Percentiles rank a stretch among this genome's conserved stretches.
These are phyloP conservation scores for Silurus glanis DNA, from an alignment of 2,113 vertebrate species.

Conservation along the genomic window DNA sequence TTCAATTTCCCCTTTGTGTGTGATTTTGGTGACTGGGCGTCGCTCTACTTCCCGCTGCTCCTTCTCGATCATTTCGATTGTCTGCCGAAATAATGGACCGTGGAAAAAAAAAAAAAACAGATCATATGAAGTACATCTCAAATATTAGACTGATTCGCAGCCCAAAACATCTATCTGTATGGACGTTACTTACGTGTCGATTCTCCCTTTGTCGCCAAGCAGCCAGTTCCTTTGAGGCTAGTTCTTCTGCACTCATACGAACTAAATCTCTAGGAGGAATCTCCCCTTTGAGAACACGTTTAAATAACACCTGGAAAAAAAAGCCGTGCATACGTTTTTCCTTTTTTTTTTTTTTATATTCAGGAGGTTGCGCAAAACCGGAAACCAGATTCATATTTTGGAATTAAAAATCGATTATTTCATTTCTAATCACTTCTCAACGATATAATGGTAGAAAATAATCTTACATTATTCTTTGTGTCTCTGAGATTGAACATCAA, in stretches of 20 bases:
- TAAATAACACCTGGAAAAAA: conserved; percentile 84
- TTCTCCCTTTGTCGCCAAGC: conserved; percentile 97
- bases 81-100: conserved; percentile 68
- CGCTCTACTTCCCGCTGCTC: conserved; percentile 95
- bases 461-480: conserved; percentile 93
- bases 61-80: conserved; percentile 99
- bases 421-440: too few species aligned
- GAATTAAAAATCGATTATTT: neutral
- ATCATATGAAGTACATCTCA: neutral
- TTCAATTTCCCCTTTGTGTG: conserved; percentile 98
- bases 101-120: neutral
- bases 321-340: neutral
- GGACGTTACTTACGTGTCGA: conserved; percentile 83
- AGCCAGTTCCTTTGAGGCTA: conserved; percentile 96
- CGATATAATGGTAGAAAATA: neutral
- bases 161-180: neutral
- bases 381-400: neutral
- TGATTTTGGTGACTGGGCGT: conserved; percentile 96
- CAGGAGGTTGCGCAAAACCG: neutral
- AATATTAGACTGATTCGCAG: neutral
- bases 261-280: conserved; percentile 91
- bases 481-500: conserved; percentile 98
- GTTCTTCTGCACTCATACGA: conserved; percentile 95
- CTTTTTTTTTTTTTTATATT: neutral
- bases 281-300: conserved; percentile 92